Percentiles rank a stretch among this genome's conserved stretches.
These are phyloP conservation scores for Empidonax traillii DNA, from an alignment of 2,113 vertebrate genomes.

Conservation along the genomic window DNA sequence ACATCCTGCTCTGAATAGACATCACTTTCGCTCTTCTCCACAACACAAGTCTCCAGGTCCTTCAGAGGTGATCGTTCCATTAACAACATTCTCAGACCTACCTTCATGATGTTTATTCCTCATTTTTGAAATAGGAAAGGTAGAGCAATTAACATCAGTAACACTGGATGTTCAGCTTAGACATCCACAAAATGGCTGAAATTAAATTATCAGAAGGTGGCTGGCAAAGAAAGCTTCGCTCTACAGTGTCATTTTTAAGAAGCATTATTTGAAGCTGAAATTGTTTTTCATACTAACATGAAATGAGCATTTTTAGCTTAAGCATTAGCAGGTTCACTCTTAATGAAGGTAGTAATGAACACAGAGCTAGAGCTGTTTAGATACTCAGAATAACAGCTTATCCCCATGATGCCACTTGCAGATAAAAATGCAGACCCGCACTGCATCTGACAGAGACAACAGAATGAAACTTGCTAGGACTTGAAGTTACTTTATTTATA, in stretches of 20 bases:
- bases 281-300: not conserved
- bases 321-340: not conserved
- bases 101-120: rapidly evolving
- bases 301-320: not conserved
- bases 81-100: not conserved
- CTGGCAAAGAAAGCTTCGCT: not conserved
- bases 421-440: not conserved
- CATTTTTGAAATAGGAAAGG: not conserved
- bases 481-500: not conserved
- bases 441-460: not conserved
- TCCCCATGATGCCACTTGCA: not conserved
- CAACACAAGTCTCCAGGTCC: not conserved
- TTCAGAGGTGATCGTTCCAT: not conserved
- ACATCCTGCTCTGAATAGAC: not conserved
- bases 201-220: not conserved
- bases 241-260: not conserved
- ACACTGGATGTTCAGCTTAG: not conserved
- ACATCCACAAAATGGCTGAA: not conserved
- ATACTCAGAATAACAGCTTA: not conserved
- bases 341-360: not conserved
- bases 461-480: not conserved
- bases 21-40: not conserved
- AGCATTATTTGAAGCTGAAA: not conserved
- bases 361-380: not conserved
- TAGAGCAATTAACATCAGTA: not conserved